A percentile compares a stretch with the other conserved stretches of the same genome.
Conservation (phyloP, 2,888 invertebrate species). For the Cinara cedri region DNA sequence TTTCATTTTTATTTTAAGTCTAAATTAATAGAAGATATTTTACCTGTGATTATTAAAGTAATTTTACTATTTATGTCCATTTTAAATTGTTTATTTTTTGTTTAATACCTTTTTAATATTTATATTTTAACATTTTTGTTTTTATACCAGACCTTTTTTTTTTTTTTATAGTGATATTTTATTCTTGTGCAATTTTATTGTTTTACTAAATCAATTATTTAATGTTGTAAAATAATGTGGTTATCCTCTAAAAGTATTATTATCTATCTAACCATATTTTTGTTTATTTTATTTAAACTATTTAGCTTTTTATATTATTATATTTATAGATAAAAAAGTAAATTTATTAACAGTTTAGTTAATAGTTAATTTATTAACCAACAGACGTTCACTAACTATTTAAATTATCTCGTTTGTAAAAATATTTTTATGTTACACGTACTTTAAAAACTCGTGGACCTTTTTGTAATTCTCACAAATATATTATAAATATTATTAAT, state of each 20-base stretch:
- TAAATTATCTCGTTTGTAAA: too few species aligned
- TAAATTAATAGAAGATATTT: too few species aligned
- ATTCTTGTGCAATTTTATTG: conserved; percentile 49
- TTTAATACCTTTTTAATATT: neutral
- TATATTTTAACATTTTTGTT: neutral
- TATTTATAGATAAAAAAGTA: neutral
- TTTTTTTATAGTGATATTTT: neutral
- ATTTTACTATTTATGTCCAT: too few species aligned
- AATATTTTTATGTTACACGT: too few species aligned
- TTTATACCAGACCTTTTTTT: conserved; percentile 21
- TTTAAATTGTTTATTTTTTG: too few species aligned
- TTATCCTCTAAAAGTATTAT: neutral
- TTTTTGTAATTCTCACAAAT: neutral
- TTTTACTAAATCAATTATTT: conserved; percentile 1
- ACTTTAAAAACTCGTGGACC: neutral
- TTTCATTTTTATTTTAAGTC: too few species aligned
- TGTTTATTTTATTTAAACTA: conserved; percentile 19
- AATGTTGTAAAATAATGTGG: neutral
- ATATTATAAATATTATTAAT: neutral
- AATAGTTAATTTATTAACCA: neutral
- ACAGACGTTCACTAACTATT: too few species aligned
- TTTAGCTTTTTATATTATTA: neutral
- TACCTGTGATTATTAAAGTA: too few species aligned
- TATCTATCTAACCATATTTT: neutral
- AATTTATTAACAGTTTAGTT: conserved; percentile 28